Evolutionary conservation across 2,113 vertebrate genomes (phyloP).

Genomic region (Cisticola juncidis): DNA sequence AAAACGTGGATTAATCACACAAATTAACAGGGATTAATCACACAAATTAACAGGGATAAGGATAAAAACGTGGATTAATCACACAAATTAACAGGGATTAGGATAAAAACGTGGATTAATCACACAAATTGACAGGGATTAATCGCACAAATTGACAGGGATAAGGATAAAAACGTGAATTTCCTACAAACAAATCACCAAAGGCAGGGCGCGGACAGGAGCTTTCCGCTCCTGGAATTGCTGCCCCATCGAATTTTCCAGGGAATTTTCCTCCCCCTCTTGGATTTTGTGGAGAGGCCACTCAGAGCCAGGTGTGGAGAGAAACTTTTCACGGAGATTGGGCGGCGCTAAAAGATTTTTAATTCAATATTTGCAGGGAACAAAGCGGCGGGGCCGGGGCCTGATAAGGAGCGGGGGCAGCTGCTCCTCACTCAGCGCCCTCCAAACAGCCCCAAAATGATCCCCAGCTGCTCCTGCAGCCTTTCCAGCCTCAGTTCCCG

Average conservation of each 20-base stretch:
- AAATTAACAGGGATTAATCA: too few relatives aligned
- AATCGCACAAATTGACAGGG: too few relatives aligned
- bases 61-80: too few relatives aligned
- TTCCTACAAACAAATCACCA: fast-evolving
- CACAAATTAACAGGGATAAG: too few relatives aligned
- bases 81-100: neutral
- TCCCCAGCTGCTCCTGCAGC: neutral
- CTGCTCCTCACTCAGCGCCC: constrained; percentile 70
- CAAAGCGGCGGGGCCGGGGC: neutral
- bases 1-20: too few relatives aligned
- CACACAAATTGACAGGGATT: too few relatives aligned
- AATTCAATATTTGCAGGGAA: fast-evolving
- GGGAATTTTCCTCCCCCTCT: fast-evolving
- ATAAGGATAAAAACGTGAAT: fast-evolving
- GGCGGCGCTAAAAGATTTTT: neutral
- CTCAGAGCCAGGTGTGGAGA: neutral
- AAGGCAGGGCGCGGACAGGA: fast-evolving
- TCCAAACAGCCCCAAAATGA: neutral
- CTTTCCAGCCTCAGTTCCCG: fast-evolving
- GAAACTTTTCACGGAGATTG: fast-evolving
- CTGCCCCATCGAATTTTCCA: fast-evolving
- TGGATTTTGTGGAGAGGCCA: neutral
- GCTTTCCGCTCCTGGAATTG: neutral
- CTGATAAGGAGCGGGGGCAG: constrained; percentile 56
- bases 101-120: too few relatives aligned